Evolutionary conservation across 2,888 invertebrate species (phyloP).

Genomic region (Caenorhabditis macrosperma): DNA sequence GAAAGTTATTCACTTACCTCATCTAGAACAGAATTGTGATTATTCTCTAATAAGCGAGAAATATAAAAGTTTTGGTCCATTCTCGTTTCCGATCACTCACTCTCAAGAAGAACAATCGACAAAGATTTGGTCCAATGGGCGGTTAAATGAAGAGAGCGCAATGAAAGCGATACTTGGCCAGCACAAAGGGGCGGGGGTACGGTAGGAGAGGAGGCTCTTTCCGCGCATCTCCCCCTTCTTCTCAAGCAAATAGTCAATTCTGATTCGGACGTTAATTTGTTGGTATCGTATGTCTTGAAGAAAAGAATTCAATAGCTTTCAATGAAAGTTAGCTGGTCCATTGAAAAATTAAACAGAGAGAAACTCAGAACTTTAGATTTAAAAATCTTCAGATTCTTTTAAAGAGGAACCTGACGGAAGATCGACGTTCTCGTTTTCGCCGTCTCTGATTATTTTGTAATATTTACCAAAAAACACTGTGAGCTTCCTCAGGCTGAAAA

Average conservation of each 20-base stretch:
- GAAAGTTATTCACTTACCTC: neutral
- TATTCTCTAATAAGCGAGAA: constrained; percentile 28
- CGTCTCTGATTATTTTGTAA: too few species aligned
- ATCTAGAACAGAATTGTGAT: neutral
- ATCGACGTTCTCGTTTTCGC: too few species aligned
- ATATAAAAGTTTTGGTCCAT: constrained; percentile 52
- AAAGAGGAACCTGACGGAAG: too few species aligned
- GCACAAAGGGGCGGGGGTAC: constrained; percentile 56
- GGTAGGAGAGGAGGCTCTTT: constrained; percentile 28
- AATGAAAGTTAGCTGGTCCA: too few species aligned
- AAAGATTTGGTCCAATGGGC: constrained; percentile 8
- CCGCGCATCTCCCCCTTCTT: neutral
- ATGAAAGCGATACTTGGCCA: constrained; percentile 49
- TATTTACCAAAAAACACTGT: too few species aligned
- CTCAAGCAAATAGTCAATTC: constrained; percentile 45
- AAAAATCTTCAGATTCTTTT: too few species aligned
- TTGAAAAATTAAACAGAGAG: too few species aligned
- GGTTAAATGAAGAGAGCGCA: constrained; percentile 20
- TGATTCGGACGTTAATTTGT: constrained; percentile 32
- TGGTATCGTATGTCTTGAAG: constrained; percentile 14
- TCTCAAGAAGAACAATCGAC: neutral
- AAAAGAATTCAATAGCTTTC: neutral
- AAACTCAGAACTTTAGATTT: too few species aligned
- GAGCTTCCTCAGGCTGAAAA: too few species aligned
- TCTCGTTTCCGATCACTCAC: neutral